Evolutionary conservation across 2,797 vertebrate species (phyloP).

Genomic region (Lates japonicus): DNA sequence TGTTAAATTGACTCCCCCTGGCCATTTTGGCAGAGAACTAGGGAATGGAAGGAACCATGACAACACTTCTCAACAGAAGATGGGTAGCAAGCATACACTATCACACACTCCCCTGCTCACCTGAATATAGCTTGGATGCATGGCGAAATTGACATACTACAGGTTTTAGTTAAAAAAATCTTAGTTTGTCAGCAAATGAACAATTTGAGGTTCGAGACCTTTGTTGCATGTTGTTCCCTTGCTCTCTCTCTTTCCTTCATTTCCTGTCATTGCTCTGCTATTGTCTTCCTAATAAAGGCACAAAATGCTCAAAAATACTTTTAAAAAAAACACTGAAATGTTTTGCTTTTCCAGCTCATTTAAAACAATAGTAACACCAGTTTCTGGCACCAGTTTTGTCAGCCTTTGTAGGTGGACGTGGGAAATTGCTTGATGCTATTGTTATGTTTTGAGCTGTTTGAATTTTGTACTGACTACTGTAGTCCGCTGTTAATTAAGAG

Average conservation of each 20-base stretch:
- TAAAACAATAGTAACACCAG: not conserved
- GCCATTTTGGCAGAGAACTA: conserved; percentile 44
- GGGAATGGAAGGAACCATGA: conserved; percentile 31
- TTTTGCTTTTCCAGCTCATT: not conserved
- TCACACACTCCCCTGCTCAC: not conserved
- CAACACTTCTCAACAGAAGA: conserved; percentile 15
- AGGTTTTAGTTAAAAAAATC: not conserved
- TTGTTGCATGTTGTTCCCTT: not conserved
- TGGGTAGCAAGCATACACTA: not conserved
- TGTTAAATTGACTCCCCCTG: conserved; percentile 70
- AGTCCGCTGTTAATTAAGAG: conserved; percentile 2
- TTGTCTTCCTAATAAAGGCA: not conserved
- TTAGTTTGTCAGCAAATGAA: not conserved
- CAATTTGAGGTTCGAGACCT: not conserved
- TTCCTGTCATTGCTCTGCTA: not conserved
- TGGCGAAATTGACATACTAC: not conserved
- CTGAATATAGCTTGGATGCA: not conserved
- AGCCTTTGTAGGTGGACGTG: not conserved
- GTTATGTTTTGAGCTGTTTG: conserved; percentile 7
- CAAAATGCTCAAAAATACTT: not conserved
- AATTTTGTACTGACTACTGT: not conserved
- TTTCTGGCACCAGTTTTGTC: not conserved
- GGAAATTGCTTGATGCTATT: not conserved
- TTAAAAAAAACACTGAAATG: not conserved
- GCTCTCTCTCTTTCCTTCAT: not conserved